A percentile compares a stretch with the other conserved stretches of the same genome.
Evolutionary conservation across 2,888 invertebrate genomes (phyloP).

Genomic region (Agrotis ipsilon): DNA sequence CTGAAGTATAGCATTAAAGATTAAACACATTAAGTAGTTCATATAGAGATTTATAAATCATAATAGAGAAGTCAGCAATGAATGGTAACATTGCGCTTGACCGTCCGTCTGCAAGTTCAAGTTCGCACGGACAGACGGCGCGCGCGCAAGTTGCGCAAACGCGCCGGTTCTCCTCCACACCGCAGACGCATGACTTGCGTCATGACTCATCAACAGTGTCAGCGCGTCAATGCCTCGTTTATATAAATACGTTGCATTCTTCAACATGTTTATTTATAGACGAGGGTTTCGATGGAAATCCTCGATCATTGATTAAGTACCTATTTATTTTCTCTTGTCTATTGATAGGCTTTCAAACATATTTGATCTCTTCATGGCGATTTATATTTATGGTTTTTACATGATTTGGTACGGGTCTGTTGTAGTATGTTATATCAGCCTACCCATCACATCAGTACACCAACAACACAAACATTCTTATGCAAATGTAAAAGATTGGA

Average conservation of each 20-base stretch:
- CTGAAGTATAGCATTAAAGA: slow-evolving; percentile 1
- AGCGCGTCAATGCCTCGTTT: slow-evolving; percentile 83
- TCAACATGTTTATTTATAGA: slow-evolving; percentile 80
- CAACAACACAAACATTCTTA: slow-evolving; percentile 80
- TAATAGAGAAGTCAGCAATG: slow-evolving; percentile 51
- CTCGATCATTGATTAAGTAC: slow-evolving; percentile 77
- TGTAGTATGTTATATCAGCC: slow-evolving; percentile 37
- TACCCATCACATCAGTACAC: slow-evolving; percentile 58
- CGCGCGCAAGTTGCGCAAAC: slow-evolving; percentile 76
- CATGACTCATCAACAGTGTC: slow-evolving; percentile 85
- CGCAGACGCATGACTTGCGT: slow-evolving; percentile 73
- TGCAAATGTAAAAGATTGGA: slow-evolving; percentile 85
- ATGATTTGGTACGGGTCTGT: slow-evolving; percentile 13
- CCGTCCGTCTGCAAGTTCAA: slow-evolving; percentile 82
- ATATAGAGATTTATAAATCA: slow-evolving; percentile 23
- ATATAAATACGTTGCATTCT: slow-evolving; percentile 80
- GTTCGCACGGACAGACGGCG: slow-evolving; percentile 77
- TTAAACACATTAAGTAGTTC: slow-evolving; percentile 11
- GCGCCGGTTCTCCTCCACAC: slow-evolving; percentile 67
- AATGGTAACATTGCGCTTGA: slow-evolving; percentile 80
- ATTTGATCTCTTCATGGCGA: slow-evolving; percentile 31
- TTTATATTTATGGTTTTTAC: slow-evolving; percentile 23
- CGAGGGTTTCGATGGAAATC: slow-evolving; percentile 75
- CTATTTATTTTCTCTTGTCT: slow-evolving; percentile 69
- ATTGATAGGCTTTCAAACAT: slow-evolving; percentile 65